A percentile compares a stretch with the other conserved stretches of the same genome.
Evolutionary conservation across 2,888 invertebrate species (phyloP).

Genomic region (Reticulitermes lucifugus): DNA sequence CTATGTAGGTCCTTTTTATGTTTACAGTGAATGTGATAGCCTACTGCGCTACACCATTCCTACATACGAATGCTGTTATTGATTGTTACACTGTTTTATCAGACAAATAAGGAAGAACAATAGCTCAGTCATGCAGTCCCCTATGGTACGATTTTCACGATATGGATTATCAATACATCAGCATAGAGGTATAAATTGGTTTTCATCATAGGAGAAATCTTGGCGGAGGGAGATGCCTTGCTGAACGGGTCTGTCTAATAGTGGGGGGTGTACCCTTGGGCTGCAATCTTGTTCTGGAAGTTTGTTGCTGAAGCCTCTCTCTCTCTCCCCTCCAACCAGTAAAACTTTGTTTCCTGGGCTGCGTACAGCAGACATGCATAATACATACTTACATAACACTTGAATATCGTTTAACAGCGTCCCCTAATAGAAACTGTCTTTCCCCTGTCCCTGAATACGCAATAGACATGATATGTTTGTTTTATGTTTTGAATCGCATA

Average conservation of each 20-base stretch:
- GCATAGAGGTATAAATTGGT: background rate
- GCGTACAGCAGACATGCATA: background rate
- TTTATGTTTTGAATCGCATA: background rate
- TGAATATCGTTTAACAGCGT: background rate
- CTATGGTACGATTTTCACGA: background rate
- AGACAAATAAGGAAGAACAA: too few species aligned
- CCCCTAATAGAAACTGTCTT: background rate
- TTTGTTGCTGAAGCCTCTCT: background rate
- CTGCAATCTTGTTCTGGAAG: constrained; percentile 1
- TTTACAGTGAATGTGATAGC: too few species aligned
- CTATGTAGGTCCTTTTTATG: too few species aligned
- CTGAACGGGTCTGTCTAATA: too few species aligned
- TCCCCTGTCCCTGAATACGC: background rate
- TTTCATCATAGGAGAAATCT: background rate
- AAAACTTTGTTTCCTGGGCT: background rate
- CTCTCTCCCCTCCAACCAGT: background rate
- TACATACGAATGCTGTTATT: background rate
- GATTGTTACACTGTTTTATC: background rate
- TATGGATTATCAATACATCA: constrained; percentile 21
- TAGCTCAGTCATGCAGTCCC: background rate
- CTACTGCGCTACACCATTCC: too few species aligned
- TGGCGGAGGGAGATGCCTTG: background rate
- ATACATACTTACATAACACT: background rate
- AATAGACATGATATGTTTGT: background rate
- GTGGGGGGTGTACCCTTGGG: background rate